A percentile compares a stretch with the other conserved stretches of the same genome.
Evolutionary conservation across 2,888 invertebrate species (phyloP).

Genomic region (Venustoraphidia nigricollis): DNA sequence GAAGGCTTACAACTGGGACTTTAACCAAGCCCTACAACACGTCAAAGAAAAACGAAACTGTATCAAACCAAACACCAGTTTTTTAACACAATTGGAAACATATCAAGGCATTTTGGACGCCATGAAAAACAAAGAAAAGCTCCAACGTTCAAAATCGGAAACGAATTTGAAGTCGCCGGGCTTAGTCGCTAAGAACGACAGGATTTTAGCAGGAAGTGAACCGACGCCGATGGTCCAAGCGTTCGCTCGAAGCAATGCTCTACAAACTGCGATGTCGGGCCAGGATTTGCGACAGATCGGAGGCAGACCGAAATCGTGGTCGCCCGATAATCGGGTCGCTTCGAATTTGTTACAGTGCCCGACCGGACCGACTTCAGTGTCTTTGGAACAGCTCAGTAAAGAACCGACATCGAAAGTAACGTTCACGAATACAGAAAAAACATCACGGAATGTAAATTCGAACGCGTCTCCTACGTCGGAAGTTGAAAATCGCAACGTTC

Average conservation of each 20-base stretch:
- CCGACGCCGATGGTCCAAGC: slow-evolving; percentile 45
- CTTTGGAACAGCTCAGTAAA: slow-evolving; percentile 45
- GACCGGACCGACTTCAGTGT: slow-evolving; percentile 44
- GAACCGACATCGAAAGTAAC: slow-evolving; percentile 20
- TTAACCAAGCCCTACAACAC: slow-evolving; percentile 73
- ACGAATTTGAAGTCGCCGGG: slow-evolving; percentile 70
- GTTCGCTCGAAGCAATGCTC: slow-evolving; percentile 18
- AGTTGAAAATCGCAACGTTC: slow-evolving; percentile 47
- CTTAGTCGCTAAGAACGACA: slow-evolving; percentile 37
- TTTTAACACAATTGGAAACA: slow-evolving; percentile 84
- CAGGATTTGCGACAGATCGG: slow-evolving; percentile 19
- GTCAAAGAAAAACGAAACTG: slow-evolving; percentile 85
- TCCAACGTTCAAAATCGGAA: slow-evolving; percentile 86
- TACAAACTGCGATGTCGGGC: slow-evolving; percentile 19
- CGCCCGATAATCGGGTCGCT: slow-evolving; percentile 50
- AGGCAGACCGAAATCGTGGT: slow-evolving; percentile 56
- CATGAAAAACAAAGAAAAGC: slow-evolving; percentile 86
- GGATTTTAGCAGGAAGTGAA: slow-evolving; percentile 37
- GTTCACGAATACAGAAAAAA: slow-evolving; percentile 10
- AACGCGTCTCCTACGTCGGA: slow-evolving; percentile 1
- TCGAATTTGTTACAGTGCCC: slow-evolving; percentile 34
- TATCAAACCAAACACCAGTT: slow-evolving; percentile 92
- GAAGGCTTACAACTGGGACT: slow-evolving; percentile 93
- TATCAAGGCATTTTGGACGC: slow-evolving; percentile 94
- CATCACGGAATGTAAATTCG: slow-evolving; percentile 6